Evolutionary conservation across 2,888 invertebrate genomes (phyloP), one percentile per base, ranked within the genome.

Genomic region (Drosophila neonasuta): DNA sequence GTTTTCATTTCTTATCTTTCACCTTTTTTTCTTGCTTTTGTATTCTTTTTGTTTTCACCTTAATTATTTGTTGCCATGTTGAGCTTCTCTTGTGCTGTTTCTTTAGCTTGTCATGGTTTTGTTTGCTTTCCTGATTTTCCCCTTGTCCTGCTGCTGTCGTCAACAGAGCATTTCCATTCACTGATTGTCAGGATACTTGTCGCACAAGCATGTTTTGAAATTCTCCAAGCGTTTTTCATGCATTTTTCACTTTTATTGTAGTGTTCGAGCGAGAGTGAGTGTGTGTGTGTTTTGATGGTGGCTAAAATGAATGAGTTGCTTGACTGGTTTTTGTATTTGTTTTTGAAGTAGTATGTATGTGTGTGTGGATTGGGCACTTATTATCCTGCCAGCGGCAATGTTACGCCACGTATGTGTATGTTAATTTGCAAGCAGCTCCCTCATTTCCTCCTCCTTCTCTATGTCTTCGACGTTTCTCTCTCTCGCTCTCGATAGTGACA

Each of bases 201-300:
- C n/a, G 44, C 13, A 17, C 34, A 58, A 48, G n/a, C 55, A 57
- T 44, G 39, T 44, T 83, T 85, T 80, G 74, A 77, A 78, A 85
- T 87, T 86, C 87, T 69, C 60, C 62, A 56, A 79, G 68, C 86
- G 87, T 74, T 71, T 68, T 64, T 72, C 80, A 80, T 74, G 74
- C 74, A 78, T 77, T 78, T 84, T 71, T 83, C 79, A 73, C 74
- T 76, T 71, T 69, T 86, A 79, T 79, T 77, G 67, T 68, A 56
- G 55, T 66, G 71, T 56, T 50, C 57, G 36, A 24, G 24, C 1
- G 6, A 24, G 57, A 15, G 46, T 54, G 45, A 42, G 36, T 65
- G 52, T 46, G 54, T 45, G 57, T 67, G 20, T 56, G 41, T 55
- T 50, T 52, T 61, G 62, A 36, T 63, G 54, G 34, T 49, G 62